Percentiles rank a stretch among this genome's conserved stretches.
Conservation (phyloP, 2,113 vertebrate genomes). For the Centrocercus urophasianus region DNA sequence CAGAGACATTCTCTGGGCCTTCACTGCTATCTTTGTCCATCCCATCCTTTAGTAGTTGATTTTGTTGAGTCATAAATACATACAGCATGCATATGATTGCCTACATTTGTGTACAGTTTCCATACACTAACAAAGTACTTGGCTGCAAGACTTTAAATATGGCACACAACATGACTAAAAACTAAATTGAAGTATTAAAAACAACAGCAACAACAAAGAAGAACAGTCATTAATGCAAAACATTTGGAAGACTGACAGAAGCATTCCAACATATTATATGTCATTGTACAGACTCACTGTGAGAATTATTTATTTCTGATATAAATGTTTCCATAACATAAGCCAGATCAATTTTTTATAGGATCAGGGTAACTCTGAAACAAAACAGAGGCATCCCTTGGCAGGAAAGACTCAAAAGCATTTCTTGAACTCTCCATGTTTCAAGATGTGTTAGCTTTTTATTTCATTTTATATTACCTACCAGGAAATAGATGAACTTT, state of each 20-base stretch:
- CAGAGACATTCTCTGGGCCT: not conserved
- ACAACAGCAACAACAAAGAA: too few species aligned
- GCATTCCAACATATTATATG: not conserved
- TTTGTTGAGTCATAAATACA: not conserved
- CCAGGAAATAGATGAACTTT: slow-evolving; percentile 35
- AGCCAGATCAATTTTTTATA: not conserved
- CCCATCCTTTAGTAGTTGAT: not conserved
- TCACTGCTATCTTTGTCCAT: not conserved
- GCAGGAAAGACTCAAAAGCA: not conserved
- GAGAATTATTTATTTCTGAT: not conserved
- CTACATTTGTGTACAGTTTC: not conserved
- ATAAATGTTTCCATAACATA: not conserved
- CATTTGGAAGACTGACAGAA: not conserved
- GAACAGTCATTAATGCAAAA: not conserved
- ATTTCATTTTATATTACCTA: slow-evolving; percentile 41
- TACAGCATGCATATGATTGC: accelerated
- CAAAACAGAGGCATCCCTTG: not conserved
- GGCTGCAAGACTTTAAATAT: not conserved
- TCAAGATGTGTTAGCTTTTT: not conserved
- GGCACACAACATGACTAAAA: not conserved
- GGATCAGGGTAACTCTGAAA: not conserved
- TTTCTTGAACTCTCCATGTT: not conserved
- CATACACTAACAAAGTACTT: not conserved
- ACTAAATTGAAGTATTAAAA: not conserved
- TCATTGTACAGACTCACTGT: not conserved